A percentile compares a stretch with the other conserved stretches of the same genome.
Evolutionary conservation across 2,113 vertebrate species (phyloP).

Genomic region (Psittacula cyanocephala): DNA sequence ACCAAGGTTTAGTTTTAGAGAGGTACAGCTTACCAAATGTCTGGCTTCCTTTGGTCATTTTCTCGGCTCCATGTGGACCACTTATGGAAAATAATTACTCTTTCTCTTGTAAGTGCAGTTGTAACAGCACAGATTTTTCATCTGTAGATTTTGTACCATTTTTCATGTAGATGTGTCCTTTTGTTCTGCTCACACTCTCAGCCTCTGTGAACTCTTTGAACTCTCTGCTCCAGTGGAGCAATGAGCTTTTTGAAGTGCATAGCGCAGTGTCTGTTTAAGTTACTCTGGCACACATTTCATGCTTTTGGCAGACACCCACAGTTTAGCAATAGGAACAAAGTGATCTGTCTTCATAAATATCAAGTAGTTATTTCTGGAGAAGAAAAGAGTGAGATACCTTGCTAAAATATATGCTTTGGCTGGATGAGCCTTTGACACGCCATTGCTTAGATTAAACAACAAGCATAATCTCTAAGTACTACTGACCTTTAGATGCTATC

Average conservation of each 20-base stretch:
- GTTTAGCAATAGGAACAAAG: slow-evolving; percentile 41
- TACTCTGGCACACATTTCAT: slow-evolving; percentile 3
- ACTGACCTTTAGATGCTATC: neutral
- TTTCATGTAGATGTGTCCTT: neutral
- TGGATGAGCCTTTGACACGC: neutral
- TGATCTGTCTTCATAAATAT: slow-evolving; percentile 49
- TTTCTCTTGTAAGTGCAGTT: neutral
- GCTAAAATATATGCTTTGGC: slow-evolving; percentile 5
- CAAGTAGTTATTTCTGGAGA: slow-evolving; percentile 36
- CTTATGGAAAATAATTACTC: neutral
- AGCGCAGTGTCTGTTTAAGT: neutral
- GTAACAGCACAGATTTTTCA: neutral
- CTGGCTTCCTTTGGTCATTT: neutral
- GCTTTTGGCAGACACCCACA: slow-evolving; percentile 21
- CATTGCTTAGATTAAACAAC: neutral
- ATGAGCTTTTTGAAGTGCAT: slow-evolving; percentile 16
- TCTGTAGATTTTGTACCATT: neutral
- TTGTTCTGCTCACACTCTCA: neutral
- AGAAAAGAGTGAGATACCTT: neutral
- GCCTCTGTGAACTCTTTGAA: slow-evolving; percentile 6
- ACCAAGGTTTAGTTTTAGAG: neutral
- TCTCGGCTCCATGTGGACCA: neutral
- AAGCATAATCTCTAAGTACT: neutral
- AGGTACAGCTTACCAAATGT: neutral
- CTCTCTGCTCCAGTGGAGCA: neutral